These are phyloP conservation scores for Cynocephalus volans DNA, from an alignment of 2,113 vertebrate species.

Conservation along the genomic window DNA sequence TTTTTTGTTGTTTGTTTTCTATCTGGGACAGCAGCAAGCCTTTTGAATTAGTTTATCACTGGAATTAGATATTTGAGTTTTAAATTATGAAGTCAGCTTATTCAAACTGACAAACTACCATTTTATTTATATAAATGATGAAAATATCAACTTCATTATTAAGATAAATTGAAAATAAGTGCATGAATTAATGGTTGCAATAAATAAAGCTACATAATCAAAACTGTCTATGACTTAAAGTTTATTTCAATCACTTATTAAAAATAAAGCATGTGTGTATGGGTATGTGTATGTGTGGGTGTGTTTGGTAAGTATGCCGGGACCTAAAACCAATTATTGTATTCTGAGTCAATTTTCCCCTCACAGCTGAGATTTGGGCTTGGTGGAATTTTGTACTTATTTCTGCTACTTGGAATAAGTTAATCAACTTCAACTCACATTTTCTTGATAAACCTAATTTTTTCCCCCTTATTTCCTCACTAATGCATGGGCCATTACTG, in stretches of 20 bases:
- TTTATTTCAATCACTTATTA: neutral
- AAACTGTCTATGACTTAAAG: neutral
- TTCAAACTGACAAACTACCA: neutral
- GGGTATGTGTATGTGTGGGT: accelerated
- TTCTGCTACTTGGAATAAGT: neutral
- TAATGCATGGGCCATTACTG: neutral
- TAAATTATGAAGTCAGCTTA: neutral
- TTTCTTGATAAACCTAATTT: neutral
- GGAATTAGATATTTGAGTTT: neutral
- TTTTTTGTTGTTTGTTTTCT: neutral
- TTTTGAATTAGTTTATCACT: neutral
- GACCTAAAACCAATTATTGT: neutral
- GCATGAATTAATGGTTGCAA: neutral
- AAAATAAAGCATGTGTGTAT: neutral
- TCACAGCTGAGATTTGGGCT: neutral
- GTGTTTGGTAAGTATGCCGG: neutral
- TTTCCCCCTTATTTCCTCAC: neutral
- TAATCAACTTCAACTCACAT: constrained; percentile 9
- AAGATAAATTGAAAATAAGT: constrained; percentile 50
- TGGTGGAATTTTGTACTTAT: neutral
- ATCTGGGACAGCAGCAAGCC: neutral
- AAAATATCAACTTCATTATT: constrained; percentile 48
- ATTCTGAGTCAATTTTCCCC: neutral
- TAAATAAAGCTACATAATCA: constrained; percentile 3
- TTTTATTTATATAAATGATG: neutral